Evolutionary conservation across 2,113 vertebrate species (phyloP), one percentile per base, ranked within the genome.

Genomic region (Triplophysa rosa): DNA sequence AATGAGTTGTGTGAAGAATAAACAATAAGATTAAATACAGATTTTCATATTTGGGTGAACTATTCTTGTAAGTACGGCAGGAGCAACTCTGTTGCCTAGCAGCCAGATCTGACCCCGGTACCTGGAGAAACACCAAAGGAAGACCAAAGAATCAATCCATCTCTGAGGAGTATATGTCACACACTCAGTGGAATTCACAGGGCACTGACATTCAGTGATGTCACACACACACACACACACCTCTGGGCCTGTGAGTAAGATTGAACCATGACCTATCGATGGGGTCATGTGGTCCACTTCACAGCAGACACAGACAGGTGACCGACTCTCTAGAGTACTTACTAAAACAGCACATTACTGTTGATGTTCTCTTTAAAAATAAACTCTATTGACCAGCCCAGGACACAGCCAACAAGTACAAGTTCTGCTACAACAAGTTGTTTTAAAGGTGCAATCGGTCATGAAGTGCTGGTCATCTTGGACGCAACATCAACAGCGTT

Each of bases 61-160:
- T 52, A 16, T 52, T 52, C 49, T 6, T 52, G 14, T 52, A 52
- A 52, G n/a, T 64, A 62, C 26, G 37, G 49, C 79, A 59, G 42
- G 72, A 23, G 79, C n/a, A 73, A 40, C 49, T 33, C 14, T 73
- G 78, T 71, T 79, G n/a, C 67, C 42, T 71, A 70, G 78, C 78
- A 79, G 45, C 78, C 67, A 71, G 21, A 64, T 24, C 17, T 71
- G 78, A 64, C 67, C 67, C 67, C 54, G 54, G 24, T 16, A 61
- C 54, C 65, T n/a, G 7, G 52, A 66, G 29, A 72, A 80, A 58
- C 49, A 47, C 61, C 26, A 54, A 65, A 73, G 29, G 19, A 40
- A 17, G 59, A 72, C n/a, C 37, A 7, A 62, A n/a, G 47, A 80
- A 71, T 63, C 37, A 72, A 37, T 65, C 26, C 19, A 47, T 63